Percentiles rank a stretch among this genome's conserved stretches.
phyloP scores from a whole-genome alignment of 2,797 vertebrate genomes.

The Dendrocincla fuliginosa region DNA sequence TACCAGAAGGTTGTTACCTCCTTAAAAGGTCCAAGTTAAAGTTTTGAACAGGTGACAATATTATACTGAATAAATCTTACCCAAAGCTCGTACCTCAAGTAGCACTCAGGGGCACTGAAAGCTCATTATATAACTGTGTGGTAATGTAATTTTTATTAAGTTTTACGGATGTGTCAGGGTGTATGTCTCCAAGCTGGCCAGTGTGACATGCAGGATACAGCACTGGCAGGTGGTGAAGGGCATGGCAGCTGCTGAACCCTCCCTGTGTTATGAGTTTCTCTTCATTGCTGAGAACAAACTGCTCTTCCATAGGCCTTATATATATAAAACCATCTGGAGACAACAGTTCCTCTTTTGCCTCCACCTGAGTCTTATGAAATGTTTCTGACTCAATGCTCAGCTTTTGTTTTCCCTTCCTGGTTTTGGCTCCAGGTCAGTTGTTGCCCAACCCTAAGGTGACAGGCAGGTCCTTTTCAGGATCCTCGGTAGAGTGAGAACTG shows the following conservation, averaged over 20 bases:
- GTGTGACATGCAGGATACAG: background rate
- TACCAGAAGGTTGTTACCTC: background rate
- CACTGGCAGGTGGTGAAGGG: background rate
- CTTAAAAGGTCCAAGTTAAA: background rate
- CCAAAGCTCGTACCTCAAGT: background rate
- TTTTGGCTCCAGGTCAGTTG: background rate
- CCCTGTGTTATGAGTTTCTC: background rate
- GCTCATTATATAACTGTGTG: background rate
- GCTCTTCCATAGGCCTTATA: background rate
- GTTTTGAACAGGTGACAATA: background rate
- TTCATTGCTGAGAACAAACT: background rate
- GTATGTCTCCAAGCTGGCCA: background rate
- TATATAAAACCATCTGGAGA: background rate
- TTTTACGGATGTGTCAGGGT: fast-evolving
- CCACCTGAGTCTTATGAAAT: background rate
- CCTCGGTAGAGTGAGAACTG: background rate
- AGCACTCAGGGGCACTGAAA: background rate
- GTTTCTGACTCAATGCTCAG: background rate
- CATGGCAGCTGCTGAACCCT: background rate
- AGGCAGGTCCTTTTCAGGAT: background rate
- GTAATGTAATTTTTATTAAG: background rate
- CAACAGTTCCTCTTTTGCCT: background rate
- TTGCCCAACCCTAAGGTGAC: background rate
- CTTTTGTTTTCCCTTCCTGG: background rate
- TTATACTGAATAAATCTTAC: background rate